A percentile compares a stretch with the other conserved stretches of the same genome.
Evolutionary conservation across 2,113 vertebrate genomes (phyloP).

Genomic region (Procavia capensis): DNA sequence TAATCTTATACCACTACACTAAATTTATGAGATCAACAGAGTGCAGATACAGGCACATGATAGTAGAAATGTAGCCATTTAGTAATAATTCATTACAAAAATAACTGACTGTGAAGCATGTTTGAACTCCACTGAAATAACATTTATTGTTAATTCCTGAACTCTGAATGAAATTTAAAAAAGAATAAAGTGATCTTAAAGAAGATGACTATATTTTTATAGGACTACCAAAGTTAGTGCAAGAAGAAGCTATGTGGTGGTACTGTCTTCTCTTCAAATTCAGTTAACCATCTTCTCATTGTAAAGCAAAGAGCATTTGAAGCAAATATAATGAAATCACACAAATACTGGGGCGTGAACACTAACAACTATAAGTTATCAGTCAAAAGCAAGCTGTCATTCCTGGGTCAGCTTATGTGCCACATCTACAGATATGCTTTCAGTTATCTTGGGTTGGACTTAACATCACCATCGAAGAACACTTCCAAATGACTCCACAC

Average conservation of each 20-base stretch:
- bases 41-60: not conserved
- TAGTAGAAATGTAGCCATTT: not conserved
- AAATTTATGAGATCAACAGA: not conserved
- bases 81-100: not conserved
- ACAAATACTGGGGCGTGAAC: not conserved
- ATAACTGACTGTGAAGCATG: not conserved
- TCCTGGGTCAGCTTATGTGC: not conserved
- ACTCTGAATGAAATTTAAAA: not conserved
- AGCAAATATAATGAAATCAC: not conserved
- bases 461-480: not conserved
- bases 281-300: not conserved
- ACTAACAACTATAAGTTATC: not conserved
- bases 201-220: slow-evolving; percentile 21
- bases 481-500: slow-evolving; percentile 1
- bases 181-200: not conserved
- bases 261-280: slow-evolving; percentile 25
- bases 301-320: not conserved
- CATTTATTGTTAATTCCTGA: not conserved
- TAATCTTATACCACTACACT: not conserved
- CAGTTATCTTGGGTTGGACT: not conserved
- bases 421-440: not conserved
- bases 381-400: not conserved
- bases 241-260: not conserved
- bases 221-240: not conserved
- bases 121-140: not conserved